phyloP scores from a whole-genome alignment of 2,113 vertebrate genomes.

The Cryptoleucopteryx plumbea region DNA sequence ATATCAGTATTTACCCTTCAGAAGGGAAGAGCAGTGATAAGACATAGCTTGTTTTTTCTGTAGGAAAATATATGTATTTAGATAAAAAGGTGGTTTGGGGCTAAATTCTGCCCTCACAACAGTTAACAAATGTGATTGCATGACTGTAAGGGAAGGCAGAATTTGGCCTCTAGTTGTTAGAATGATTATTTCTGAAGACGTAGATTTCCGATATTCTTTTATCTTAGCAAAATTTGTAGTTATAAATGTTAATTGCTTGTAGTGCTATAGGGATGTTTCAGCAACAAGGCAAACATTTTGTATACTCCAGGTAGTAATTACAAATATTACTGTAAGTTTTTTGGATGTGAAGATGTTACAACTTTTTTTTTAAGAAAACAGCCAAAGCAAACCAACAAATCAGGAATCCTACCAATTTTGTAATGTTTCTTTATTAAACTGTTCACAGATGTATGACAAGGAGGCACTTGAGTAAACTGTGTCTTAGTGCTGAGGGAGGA shows the following conservation, averaged over 20 bases:
- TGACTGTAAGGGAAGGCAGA: background rate
- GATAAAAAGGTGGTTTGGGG: background rate
- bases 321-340: background rate
- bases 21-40: slow-evolving; percentile 35
- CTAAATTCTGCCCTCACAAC: background rate
- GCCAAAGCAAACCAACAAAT: background rate
- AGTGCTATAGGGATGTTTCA: background rate
- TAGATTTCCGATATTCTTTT: slow-evolving; percentile 16
- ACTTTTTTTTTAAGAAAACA: background rate
- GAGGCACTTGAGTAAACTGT: background rate
- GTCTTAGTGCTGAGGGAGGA: background rate
- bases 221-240: background rate
- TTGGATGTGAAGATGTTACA: background rate
- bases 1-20: slow-evolving; percentile 62
- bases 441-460: background rate
- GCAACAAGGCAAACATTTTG: background rate
- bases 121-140: background rate
- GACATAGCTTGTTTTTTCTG: background rate
- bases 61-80: background rate
- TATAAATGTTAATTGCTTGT: slow-evolving; percentile 9
- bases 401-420: background rate
- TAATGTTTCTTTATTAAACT: background rate
- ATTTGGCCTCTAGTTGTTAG: background rate
- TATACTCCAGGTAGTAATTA: background rate
- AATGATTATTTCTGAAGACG: background rate